Base-by-base conservation (phyloP, 2,888 invertebrate species). In the Mamestra brassicae region DNA sequence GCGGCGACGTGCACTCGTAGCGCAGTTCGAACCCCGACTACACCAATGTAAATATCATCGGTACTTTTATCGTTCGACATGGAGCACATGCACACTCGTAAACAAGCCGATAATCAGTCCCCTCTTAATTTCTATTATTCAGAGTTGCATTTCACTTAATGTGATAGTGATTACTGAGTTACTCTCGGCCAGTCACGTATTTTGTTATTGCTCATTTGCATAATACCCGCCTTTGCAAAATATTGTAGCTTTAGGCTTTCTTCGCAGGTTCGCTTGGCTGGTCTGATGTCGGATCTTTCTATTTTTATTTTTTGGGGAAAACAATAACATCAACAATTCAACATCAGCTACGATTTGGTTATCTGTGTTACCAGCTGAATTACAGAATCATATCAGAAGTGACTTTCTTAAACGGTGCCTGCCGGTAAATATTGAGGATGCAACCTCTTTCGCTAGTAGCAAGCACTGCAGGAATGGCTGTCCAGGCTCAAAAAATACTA, bases 11-110 rank as follows among this genome's bases (percentile, higher is more conserved):
- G 91, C 92, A 89, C 88, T 87, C 90, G 42, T 81, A 69, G 45
- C 89, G 90, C 83, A 80, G 84, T 83, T 74, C 85, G 76, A 85
- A 85, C 87, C 82, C 83, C 89, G 89, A 95, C 94, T 95, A 91
- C 87, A 76, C 75, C 84, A 89, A 90, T 84, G 91, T 92, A 93
- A 94, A 93, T 90, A 94, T 83, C 86, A 89, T 88, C 89, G 81
- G 70, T 88, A 90, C 90, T 93, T 93, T 93, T 94, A 94, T 94
- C 93, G 90, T 83, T 87, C 73, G 82, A 76, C 88, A 82, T 87
- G 90, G 90, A 89, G 89, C 89, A 87, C 73, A 84, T 81, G 89
- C 89, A 87, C 73, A 84, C 82, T 88, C 78, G 91, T 92, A 89
- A 92, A 92, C 90, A 93, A 90, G 86, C 80, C 80, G 87, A 85